Evolutionary conservation across 30 jellyfish, hydroid and myxozoan genomes (phyloP).

Genomic region (Catostylus mosaicus): DNA sequence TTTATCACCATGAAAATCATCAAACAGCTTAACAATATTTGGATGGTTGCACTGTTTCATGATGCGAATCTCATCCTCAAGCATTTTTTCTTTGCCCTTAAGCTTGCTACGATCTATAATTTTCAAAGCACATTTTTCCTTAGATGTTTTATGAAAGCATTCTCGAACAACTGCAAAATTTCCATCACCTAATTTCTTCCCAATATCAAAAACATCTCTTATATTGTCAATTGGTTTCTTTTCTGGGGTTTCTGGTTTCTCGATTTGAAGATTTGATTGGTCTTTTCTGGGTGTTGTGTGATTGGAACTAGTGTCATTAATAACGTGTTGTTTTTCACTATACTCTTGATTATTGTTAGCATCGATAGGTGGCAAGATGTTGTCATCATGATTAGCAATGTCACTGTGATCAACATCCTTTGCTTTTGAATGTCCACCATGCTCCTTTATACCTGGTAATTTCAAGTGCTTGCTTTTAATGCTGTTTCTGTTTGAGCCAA

Average conservation of each 20-base stretch:
- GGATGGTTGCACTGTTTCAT: constrained; percentile 85
- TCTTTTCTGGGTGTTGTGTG: background rate
- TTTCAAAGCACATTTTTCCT: constrained; percentile 81
- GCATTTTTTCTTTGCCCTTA: constrained; percentile 86
- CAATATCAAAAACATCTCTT: constrained; percentile 70
- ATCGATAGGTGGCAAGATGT: constrained; percentile 57
- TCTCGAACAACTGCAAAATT: constrained; percentile 96
- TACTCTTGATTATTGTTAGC: constrained; percentile 24
- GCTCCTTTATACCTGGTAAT: constrained; percentile 55
- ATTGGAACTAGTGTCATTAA: background rate
- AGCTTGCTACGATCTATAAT: constrained; percentile 86
- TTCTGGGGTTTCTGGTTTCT: constrained; percentile 1
- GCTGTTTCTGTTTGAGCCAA: constrained; percentile 9
- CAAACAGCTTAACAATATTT: constrained; percentile 82
- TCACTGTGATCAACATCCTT: background rate
- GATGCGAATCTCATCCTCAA: constrained; percentile 86
- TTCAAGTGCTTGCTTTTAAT: constrained; percentile 20
- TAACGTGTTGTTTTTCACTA: background rate
- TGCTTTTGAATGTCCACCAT: background rate
- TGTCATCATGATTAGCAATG: constrained; percentile 13
- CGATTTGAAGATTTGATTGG: background rate
- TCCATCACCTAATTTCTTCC: constrained; percentile 93
- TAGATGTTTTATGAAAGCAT: constrained; percentile 69
- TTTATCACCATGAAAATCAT: constrained; percentile 72
- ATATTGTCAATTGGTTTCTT: constrained; percentile 55